These are phyloP conservation scores for Drosophila histrio DNA, from an alignment of 2,888 invertebrate species.

Conservation along the genomic window DNA sequence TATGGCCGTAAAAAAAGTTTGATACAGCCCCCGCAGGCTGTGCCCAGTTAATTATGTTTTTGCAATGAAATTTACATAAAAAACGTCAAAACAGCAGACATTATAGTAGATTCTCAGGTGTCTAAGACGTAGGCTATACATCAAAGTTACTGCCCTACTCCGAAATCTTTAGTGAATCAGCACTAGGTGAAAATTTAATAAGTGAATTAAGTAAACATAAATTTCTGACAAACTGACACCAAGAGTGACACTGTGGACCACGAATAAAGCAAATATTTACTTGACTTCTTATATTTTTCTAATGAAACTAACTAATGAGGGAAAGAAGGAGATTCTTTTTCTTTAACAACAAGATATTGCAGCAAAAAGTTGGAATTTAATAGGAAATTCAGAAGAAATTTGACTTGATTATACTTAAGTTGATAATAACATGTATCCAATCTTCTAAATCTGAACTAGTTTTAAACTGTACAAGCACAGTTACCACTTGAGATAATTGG, in stretches of 20 bases:
- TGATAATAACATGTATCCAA: background rate
- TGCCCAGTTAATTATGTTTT: conserved; percentile 70
- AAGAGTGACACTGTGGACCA: background rate
- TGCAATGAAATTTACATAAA: conserved; percentile 69
- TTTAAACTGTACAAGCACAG: too few relatives aligned
- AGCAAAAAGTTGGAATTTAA: background rate
- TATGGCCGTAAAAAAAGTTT: conserved; percentile 47
- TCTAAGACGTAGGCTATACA: conserved; percentile 30
- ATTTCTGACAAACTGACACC: conserved; percentile 18
- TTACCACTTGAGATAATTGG: too few relatives aligned
- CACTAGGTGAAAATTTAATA: conserved; percentile 64
- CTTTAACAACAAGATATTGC: background rate
- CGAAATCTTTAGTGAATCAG: conserved; percentile 50
- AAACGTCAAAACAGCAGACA: conserved; percentile 52
- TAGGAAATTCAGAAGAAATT: background rate
- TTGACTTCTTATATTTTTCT: conserved; percentile 5
- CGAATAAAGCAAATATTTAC: background rate
- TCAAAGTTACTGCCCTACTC: conserved; percentile 38
- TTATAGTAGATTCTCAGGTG: conserved; percentile 11
- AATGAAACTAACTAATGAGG: background rate
- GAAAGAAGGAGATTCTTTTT: too few relatives aligned
- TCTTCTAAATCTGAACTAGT: too few relatives aligned
- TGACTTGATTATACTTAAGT: background rate
- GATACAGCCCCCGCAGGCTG: conserved; percentile 41
- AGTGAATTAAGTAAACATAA: conserved; percentile 55